Percentiles rank a stretch among this genome's conserved stretches.
These are phyloP conservation scores for Rhopilema esculentum DNA, from an alignment of 30 jellyfish, hydroid and myxozoan genomes.

Conservation along the genomic window DNA sequence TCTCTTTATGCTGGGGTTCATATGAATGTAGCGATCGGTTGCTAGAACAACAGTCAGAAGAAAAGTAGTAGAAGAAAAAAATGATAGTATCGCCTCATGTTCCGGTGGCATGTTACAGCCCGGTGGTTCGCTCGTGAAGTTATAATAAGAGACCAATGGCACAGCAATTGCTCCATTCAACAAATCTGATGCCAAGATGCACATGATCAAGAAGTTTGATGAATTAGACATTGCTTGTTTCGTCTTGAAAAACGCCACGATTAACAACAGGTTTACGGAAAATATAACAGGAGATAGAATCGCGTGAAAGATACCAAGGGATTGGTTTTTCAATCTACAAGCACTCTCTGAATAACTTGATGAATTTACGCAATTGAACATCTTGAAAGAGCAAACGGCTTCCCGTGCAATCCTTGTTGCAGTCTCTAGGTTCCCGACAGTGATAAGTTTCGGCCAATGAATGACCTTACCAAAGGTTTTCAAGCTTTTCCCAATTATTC, in stretches of 20 bases:
- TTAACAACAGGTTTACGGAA: neutral
- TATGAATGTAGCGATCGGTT: neutral
- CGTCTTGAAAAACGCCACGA: constrained; percentile 31
- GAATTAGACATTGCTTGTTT: constrained; percentile 34
- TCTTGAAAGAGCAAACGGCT: neutral
- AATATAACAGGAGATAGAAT: neutral
- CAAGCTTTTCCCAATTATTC: no score
- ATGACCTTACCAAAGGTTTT: no score
- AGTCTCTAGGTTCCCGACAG: neutral
- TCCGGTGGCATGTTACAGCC: neutral
- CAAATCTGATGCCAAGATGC: constrained; percentile 15
- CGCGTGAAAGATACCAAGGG: neutral
- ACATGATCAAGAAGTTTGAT: constrained; percentile 17
- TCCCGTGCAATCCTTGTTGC: neutral
- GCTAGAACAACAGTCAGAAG: neutral
- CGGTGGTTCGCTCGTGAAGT: neutral
- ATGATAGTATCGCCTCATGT: neutral
- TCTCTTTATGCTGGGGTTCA: neutral
- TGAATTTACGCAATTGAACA: neutral
- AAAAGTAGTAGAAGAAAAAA: neutral
- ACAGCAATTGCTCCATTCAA: constrained; percentile 9
- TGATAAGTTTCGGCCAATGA: no score
- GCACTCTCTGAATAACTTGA: neutral
- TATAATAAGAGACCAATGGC: neutral
- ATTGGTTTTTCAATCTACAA: neutral